Base-by-base conservation (phyloP, 2,888 invertebrate genomes). In the Lycophotia porphyrea region DNA sequence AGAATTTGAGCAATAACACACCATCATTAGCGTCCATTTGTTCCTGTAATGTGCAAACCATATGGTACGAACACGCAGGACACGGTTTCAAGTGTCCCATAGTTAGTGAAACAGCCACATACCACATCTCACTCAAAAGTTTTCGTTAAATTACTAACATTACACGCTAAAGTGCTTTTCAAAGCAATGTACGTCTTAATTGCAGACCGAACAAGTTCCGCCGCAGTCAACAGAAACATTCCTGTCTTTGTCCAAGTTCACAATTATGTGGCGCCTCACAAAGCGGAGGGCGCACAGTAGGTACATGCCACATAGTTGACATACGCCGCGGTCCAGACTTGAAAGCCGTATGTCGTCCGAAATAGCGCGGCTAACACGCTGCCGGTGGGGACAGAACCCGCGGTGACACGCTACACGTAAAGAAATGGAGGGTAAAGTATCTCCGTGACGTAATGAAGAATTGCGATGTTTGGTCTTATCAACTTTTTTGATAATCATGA, bases 241-340 rank as follows among this genome's bases (percentile, higher is more conserved):
- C 76, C 81, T 58, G 24, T 84, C 69, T 64, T 80, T 72, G 76
- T 66, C 60, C 67, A 44, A 81, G 67, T 76, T 60, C 63, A 64
- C 81, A 76, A 69, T 52, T 71, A 84, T 76, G 84, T 71, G 81
- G 73, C 44, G 68, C 18, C 60, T 49, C 71, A 71, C 81, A 81
- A 80, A 84, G 84, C 47, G 39, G n/a, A 36, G 58, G 58, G 18
- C 58, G 18, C 63, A 63, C 63, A 7, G 39, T 63, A 39, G 1
- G 36, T n/a, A 61, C 36, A 18, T 24, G 60, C 61, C 52, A 47
- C 81, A 83, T 83, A 74, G 70, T 71, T 76, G 68, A 49, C 64
- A 68, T 76, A 36, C 39, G 68, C 49, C 61, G 15, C 71, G 47
- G 71, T 61, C 65, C 68, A n/a, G 21, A 18, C 73, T 55, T 24